Percentiles rank a stretch among this genome's conserved stretches.
Evolutionary conservation across 30 jellyfish, hydroid and myxozoan species (phyloP).

Genomic region (Pelagia noctiluca): DNA sequence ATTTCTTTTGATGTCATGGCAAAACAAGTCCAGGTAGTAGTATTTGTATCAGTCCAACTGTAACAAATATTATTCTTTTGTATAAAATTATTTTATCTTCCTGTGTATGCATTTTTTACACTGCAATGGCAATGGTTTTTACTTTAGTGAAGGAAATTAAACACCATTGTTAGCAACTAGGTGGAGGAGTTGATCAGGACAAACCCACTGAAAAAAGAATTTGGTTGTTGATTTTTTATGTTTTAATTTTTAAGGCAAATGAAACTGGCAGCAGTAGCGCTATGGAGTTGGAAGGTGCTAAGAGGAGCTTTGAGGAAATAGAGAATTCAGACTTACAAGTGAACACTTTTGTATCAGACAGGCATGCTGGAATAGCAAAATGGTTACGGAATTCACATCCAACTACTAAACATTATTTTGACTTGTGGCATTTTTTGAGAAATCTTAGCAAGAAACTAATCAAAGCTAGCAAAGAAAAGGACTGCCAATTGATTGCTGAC

Average conservation of each 20-base stretch:
- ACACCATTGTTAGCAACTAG: no score
- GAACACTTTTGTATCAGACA: conserved; percentile 21
- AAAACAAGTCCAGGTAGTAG: no score
- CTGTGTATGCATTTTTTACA: no score
- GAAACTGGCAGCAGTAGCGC: not conserved
- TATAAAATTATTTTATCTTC: no score
- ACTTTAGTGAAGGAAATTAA: no score
- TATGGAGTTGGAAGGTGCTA: conserved; percentile 1
- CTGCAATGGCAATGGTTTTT: no score
- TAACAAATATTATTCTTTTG: no score
- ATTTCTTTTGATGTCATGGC: no score
- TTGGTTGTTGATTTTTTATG: not conserved
- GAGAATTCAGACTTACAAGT: not conserved
- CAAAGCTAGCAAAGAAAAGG: conserved; percentile 43
- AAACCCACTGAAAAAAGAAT: not conserved
- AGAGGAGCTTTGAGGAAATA: not conserved
- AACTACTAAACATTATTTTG: conserved; percentile 28
- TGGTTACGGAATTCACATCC: conserved; percentile 47
- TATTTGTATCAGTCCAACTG: no score
- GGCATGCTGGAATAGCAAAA: conserved; percentile 50
- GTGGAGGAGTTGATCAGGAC: no score
- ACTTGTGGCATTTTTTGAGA: conserved; percentile 45
- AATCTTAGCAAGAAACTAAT: conserved; percentile 12
- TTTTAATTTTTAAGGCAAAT: not conserved
- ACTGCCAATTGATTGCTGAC: not conserved